Percentiles rank a stretch among this genome's conserved stretches.
Conservation (phyloP, 2,113 vertebrate species). For the Podarcis muralis region DNA sequence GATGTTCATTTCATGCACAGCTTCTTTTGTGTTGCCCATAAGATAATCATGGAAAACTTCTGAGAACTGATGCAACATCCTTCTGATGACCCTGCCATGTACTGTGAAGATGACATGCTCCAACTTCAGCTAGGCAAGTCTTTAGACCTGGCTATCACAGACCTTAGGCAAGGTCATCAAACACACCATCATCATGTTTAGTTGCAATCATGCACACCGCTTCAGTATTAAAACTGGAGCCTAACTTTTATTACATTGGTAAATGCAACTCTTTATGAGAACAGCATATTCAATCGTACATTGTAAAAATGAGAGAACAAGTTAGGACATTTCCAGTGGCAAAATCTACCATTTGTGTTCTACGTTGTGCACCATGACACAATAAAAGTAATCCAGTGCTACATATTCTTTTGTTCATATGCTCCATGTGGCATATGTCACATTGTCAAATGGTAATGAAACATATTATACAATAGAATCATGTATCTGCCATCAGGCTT, state of each 20-base stretch:
- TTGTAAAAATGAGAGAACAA: neutral
- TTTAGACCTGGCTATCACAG: neutral
- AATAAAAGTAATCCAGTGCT: constrained; percentile 17
- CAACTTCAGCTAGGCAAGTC: too few species aligned
- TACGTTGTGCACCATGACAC: neutral
- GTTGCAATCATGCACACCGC: neutral
- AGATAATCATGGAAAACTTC: too few species aligned
- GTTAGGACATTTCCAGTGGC: too few species aligned
- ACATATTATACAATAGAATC: neutral
- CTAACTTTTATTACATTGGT: neutral
- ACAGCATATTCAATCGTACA: neutral
- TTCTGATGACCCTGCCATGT: too few species aligned
- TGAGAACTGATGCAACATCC: too few species aligned
- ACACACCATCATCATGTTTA: neutral
- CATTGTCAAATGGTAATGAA: constrained; percentile 24
- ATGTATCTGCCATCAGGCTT: neutral
- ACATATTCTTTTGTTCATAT: neutral
- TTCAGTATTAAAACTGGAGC: constrained; percentile 3
- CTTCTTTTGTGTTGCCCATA: too few species aligned
- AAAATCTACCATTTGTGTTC: too few species aligned
- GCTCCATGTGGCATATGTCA: neutral
- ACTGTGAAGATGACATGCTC: too few species aligned
- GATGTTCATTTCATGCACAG: too few species aligned
- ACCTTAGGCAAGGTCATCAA: too few species aligned
- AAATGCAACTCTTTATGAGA: neutral